Conservation (phyloP, 2,888 invertebrate genomes). For the Blastobasis adustella region DNA sequence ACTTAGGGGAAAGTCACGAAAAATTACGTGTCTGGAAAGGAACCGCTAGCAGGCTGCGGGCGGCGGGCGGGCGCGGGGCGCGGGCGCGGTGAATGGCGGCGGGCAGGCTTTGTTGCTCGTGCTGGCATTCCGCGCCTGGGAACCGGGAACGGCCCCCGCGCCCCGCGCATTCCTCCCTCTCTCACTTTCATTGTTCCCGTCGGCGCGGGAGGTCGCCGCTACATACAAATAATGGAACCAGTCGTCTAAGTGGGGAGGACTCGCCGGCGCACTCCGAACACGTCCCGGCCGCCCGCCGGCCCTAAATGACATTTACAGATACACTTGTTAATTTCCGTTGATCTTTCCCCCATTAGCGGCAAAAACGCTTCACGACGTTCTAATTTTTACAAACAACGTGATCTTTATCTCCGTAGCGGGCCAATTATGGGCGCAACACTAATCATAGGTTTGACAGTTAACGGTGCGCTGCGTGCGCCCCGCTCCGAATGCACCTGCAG, state of each 20-base stretch:
- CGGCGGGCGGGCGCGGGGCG: conserved; percentile 35
- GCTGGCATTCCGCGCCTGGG: conserved; percentile 73
- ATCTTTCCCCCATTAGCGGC: conserved; percentile 1
- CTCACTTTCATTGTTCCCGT: conserved; percentile 73
- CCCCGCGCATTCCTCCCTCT: conserved; percentile 66
- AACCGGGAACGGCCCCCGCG: conserved; percentile 59
- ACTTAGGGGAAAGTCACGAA: conserved; percentile 58
- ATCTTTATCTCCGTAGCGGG: not conserved
- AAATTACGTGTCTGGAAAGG: conserved; percentile 54
- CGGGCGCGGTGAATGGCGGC: conserved; percentile 65
- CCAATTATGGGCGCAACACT: conserved; percentile 15
- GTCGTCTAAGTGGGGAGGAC: conserved; percentile 48
- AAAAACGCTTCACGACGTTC: conserved; percentile 17
- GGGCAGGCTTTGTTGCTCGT: conserved; percentile 69
- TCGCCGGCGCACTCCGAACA: conserved; percentile 50
- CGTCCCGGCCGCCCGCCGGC: conserved; percentile 49
- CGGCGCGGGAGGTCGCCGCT: conserved; percentile 69
- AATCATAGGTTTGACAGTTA: conserved; percentile 41
- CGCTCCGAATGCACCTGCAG: conserved; percentile 33
- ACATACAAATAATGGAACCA: conserved; percentile 60
- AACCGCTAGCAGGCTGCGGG: conserved; percentile 36
- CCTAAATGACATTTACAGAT: conserved; percentile 58
- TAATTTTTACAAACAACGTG: conserved; percentile 11
- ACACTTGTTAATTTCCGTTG: conserved; percentile 35
- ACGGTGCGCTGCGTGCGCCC: conserved; percentile 26